Evolutionary conservation across 2,113 vertebrate genomes (phyloP), one percentile per base, ranked within the genome.

Genomic region (Lagenorhynchus albirostris): DNA sequence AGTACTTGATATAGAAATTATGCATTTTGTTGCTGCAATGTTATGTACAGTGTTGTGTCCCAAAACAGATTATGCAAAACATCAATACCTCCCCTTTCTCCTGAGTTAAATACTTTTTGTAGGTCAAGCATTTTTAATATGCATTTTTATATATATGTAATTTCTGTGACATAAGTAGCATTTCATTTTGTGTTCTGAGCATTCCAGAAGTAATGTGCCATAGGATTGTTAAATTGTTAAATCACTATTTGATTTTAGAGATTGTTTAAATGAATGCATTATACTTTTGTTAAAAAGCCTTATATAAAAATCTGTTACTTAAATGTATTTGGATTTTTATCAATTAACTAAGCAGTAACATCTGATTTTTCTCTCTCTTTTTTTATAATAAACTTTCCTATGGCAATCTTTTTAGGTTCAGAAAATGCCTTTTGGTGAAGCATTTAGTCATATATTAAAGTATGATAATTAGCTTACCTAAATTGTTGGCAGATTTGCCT

Each of bases 381-480:
- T 62, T 33, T 38, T 60, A n/a, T 73, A 8, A 91, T 53, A 89
- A 93, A 60, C 3, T n/a, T 92, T 95, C 41, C n/a, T n/a, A 29
- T 14, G 86, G n/a, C 29, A 95, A 70, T 91, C 31, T 86, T 90
- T 92, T 96, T 74, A 96, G 55, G 97, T 90, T 93, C 58, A 93
- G 74, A 87, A 70, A 68, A 91, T 91, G 44, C 26, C 81, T 87
- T 96, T 96, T 70, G 58, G 50, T 92, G 11, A 12, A 88, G 10
- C 60, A 77, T 88, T 96, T 53, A 76, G 65, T 81, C 91, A 93
- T 95, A 81, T 77, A 96, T 91, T 96, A 96, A 96, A 97, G 81
- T 92, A 67, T 58, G 44, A 88, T 95, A 91, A 94, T 97, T 95
- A 94, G 70, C 21, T 95, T 97, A 83, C 95, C 84, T 97, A 95